Conservation (phyloP, 2,113 vertebrate species). For the Elgaria multicarinata region DNA sequence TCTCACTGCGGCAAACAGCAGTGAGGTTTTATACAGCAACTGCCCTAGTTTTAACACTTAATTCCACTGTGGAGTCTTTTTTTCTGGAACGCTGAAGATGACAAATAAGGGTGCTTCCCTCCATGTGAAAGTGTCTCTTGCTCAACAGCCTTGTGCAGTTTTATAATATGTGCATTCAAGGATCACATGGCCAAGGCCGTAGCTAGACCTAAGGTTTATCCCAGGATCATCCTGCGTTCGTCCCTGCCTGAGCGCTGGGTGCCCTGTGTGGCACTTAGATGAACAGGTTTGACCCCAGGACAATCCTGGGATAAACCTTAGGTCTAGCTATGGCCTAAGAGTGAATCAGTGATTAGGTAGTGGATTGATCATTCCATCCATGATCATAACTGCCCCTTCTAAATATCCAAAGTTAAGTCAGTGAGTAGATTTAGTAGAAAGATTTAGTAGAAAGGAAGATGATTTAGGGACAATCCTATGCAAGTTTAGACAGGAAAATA, state of each 20-base stretch:
- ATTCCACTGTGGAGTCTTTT: constrained; percentile 13
- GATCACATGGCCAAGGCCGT: too few relatives aligned
- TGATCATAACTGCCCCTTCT: neutral
- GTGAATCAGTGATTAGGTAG: neutral
- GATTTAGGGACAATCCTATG: too few relatives aligned
- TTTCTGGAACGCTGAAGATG: neutral
- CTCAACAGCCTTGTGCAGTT: neutral
- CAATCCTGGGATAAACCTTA: too few relatives aligned
- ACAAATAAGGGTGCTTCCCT: neutral
- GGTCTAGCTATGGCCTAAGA: too few relatives aligned
- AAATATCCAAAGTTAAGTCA: neutral
- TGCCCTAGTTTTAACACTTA: constrained; percentile 58
- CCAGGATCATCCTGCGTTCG: too few relatives aligned
- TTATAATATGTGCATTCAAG: neutral
- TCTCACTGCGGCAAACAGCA: constrained; percentile 56
- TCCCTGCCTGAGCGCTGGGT: too few relatives aligned
- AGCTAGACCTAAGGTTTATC: too few relatives aligned
- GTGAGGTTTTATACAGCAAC: constrained; percentile 38
- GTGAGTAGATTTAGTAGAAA: neutral
- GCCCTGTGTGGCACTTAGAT: too few relatives aligned
- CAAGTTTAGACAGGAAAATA: too few relatives aligned
- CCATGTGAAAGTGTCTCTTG: neutral
- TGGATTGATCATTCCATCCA: too few relatives aligned
- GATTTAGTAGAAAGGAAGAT: neutral
- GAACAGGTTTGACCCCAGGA: too few relatives aligned